These are phyloP conservation scores for Mionectes olivaceus DNA, from an alignment of 2,797 vertebrate genomes.

Conservation along the genomic window DNA sequence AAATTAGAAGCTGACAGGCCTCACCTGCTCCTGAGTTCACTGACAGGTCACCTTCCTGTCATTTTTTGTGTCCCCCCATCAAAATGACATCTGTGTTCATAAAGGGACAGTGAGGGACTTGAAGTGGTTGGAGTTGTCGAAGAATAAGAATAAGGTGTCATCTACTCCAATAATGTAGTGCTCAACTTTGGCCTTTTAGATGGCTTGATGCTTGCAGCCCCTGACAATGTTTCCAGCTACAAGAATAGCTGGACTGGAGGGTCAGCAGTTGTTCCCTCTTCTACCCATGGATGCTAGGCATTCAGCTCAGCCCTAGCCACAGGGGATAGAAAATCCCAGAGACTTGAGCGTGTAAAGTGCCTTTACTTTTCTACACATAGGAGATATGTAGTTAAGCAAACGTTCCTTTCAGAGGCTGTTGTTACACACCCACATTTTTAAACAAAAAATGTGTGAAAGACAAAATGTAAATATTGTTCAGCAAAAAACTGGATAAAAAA, in stretches of 20 bases:
- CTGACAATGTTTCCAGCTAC: slow-evolving; percentile 38
- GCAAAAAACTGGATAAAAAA: background rate
- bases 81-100: slow-evolving; percentile 79
- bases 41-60: slow-evolving; percentile 83
- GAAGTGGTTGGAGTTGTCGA: slow-evolving; percentile 71
- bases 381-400: background rate
- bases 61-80: slow-evolving; percentile 65
- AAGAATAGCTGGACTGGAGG: slow-evolving; percentile 39
- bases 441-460: background rate
- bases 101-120: slow-evolving; percentile 50
- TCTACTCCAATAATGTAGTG: slow-evolving; percentile 54
- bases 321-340: background rate
- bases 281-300: background rate
- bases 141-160: slow-evolving; percentile 69
- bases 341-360: background rate
- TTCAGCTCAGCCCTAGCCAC: background rate
- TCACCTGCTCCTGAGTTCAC: slow-evolving; percentile 87
- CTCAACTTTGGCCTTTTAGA: slow-evolving; percentile 74
- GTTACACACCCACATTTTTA: background rate
- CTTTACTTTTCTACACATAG: background rate
- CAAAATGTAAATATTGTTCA: background rate
- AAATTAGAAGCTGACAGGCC: slow-evolving; percentile 85
- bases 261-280: slow-evolving; percentile 37
- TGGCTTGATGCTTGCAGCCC: slow-evolving; percentile 1
- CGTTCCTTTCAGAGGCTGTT: background rate